phyloP scores from a whole-genome alignment of 2,888 invertebrate species.

The Oeneis ivallda region DNA sequence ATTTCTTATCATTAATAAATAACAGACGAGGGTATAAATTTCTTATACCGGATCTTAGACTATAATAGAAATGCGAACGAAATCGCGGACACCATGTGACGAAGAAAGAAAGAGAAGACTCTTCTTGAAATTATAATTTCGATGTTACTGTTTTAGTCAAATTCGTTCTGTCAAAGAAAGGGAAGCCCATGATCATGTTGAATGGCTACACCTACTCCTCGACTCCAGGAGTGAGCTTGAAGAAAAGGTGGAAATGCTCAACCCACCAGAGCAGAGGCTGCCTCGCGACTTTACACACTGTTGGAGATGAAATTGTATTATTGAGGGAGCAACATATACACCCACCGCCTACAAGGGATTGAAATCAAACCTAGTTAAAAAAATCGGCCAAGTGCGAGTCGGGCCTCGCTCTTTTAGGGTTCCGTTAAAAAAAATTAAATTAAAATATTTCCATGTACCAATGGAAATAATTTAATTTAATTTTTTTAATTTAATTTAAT shows the following conservation, averaged over 20 bases:
- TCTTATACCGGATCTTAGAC: no score
- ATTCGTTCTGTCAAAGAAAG: constrained; percentile 39
- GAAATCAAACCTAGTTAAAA: neutral
- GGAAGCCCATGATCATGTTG: constrained; percentile 47
- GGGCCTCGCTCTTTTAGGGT: no score
- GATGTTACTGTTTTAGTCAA: constrained; percentile 25
- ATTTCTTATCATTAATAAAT: no score
- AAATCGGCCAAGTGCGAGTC: no score
- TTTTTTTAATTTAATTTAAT: no score
- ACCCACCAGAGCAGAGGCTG: constrained; percentile 51
- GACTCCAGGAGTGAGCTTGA: constrained; percentile 39
- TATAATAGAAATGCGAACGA: no score
- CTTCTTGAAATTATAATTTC: neutral
- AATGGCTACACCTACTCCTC: constrained; percentile 51
- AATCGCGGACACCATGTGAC: no score
- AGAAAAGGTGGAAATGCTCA: constrained; percentile 56
- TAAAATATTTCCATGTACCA: no score
- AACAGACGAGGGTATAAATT: no score
- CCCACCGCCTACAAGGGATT: neutral
- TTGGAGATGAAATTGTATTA: constrained; percentile 37
- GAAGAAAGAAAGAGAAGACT: no score
- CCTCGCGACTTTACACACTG: constrained; percentile 44
- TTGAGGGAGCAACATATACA: constrained; percentile 38
- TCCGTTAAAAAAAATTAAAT: no score
- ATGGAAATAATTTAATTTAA: no score